These are phyloP conservation scores for Fratercula arctica DNA, from an alignment of 2,797 vertebrate species.

Conservation along the genomic window DNA sequence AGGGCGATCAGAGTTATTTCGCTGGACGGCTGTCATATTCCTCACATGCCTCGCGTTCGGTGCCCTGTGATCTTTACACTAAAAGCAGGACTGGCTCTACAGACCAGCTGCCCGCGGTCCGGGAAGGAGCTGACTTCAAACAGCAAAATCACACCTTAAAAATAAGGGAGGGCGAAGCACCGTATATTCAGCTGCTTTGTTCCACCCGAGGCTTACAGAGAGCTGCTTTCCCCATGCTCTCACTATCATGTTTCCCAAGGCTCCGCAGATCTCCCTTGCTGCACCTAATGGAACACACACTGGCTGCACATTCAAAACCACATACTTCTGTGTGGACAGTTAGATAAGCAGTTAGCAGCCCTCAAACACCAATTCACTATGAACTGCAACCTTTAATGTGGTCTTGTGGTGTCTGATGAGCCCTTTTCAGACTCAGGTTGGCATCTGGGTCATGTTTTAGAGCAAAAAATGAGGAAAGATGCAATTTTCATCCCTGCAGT, in stretches of 20 bases:
- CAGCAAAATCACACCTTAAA: not conserved
- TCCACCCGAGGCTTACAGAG: not conserved
- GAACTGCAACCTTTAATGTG: not conserved
- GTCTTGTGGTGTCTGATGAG: not conserved
- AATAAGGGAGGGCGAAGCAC: not conserved
- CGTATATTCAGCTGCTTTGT: not conserved
- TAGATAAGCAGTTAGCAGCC: not conserved
- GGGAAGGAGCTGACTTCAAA: constrained; percentile 51
- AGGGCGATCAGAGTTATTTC: not conserved
- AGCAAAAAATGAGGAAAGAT: not conserved
- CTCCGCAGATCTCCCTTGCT: not conserved
- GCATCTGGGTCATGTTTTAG: not conserved
- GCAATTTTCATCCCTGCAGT: not conserved
- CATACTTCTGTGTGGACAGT: not conserved
- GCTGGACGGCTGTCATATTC: constrained; percentile 8
- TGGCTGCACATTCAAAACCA: not conserved
- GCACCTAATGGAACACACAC: not conserved
- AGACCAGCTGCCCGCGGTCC: constrained; percentile 25
- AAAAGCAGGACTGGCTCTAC: constrained; percentile 43
- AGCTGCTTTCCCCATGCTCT: not conserved
- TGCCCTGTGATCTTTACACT: constrained; percentile 38
- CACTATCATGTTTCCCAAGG: rapidly evolving
- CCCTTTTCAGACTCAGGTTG: not conserved
- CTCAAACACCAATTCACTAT: not conserved
- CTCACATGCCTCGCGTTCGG: not conserved